A percentile compares a stretch with the other conserved stretches of the same genome.
phyloP scores from a whole-genome alignment of 2,888 invertebrate genomes.

The Drosophila pegasa region DNA sequence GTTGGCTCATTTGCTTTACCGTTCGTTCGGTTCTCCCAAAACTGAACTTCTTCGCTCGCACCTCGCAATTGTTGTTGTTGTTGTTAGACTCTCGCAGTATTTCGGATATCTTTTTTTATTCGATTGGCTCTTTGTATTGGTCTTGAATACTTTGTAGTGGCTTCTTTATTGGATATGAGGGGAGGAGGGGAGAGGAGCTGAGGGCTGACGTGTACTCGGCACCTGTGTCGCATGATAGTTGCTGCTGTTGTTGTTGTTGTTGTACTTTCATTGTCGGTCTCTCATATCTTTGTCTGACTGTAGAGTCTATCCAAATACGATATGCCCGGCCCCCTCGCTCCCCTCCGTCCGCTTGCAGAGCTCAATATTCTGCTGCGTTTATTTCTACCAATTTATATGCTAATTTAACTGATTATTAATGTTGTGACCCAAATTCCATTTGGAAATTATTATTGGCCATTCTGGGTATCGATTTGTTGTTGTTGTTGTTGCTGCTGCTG shows the following conservation, averaged over 20 bases:
- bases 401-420: constrained; percentile 83
- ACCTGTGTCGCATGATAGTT: constrained; percentile 45
- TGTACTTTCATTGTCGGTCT: constrained; percentile 57
- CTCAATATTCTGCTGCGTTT: constrained; percentile 42
- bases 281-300: constrained; percentile 31
- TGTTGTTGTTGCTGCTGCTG: constrained; percentile 22
- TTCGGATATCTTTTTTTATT: constrained; percentile 51
- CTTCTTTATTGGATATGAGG: constrained; percentile 5
- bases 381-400: constrained; percentile 76
- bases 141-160: constrained; percentile 40
- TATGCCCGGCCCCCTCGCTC: constrained; percentile 23
- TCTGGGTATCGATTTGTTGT: constrained; percentile 61
- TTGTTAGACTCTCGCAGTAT: constrained; percentile 15
- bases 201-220: constrained; percentile 21
- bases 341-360: not conserved
- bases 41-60: constrained; percentile 35
- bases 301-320: constrained; percentile 48
- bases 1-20: constrained; percentile 72
- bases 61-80: constrained; percentile 28
- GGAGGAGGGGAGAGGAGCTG: not conserved
- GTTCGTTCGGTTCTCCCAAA: constrained; percentile 66
- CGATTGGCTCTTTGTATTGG: constrained; percentile 50
- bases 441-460: constrained; percentile 80
- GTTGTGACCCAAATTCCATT: constrained; percentile 83
- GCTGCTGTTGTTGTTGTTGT: constrained; percentile 31